Evolutionary conservation across 2,113 vertebrate genomes (phyloP).

Genomic region (Actenoides lindsayi): DNA sequence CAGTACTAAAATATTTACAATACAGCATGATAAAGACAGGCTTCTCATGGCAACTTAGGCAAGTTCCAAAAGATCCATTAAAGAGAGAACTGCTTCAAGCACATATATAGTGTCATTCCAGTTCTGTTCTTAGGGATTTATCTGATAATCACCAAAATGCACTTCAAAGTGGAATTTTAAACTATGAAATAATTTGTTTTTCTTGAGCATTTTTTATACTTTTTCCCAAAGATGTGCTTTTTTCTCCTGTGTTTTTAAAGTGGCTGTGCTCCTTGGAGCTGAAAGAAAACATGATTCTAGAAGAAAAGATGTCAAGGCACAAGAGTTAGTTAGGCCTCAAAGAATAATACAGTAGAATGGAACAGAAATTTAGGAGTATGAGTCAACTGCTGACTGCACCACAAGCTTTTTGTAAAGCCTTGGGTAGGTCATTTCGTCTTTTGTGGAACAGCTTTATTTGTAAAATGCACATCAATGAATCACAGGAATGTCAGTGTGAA

Average conservation of each 20-base stretch:
- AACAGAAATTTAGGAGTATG: background rate
- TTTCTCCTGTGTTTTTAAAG: slow-evolving; percentile 18
- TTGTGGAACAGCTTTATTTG: background rate
- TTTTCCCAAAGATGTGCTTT: background rate
- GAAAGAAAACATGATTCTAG: background rate
- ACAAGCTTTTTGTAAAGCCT: background rate
- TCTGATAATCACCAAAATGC: slow-evolving; percentile 60
- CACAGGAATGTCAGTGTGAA: background rate
- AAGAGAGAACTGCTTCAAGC: slow-evolving; percentile 1
- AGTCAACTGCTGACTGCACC: background rate
- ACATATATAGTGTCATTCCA: slow-evolving; percentile 48
- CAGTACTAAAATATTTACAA: slow-evolving; percentile 70
- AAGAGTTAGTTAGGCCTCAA: background rate
- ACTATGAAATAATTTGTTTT: slow-evolving; percentile 70
- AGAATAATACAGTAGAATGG: background rate
- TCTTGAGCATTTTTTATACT: slow-evolving; percentile 42
- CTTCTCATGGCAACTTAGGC: slow-evolving; percentile 52
- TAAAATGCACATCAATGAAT: background rate
- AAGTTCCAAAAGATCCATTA: slow-evolving; percentile 65
- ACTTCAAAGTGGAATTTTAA: slow-evolving; percentile 65
- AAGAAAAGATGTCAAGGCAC: background rate
- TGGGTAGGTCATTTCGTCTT: background rate
- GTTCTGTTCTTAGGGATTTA: slow-evolving; percentile 57
- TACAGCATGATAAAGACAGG: slow-evolving; percentile 45
- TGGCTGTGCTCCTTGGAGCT: background rate